phyloP scores from a whole-genome alignment of 2,797 vertebrate genomes.

The Zenarchopterus dispar region DNA sequence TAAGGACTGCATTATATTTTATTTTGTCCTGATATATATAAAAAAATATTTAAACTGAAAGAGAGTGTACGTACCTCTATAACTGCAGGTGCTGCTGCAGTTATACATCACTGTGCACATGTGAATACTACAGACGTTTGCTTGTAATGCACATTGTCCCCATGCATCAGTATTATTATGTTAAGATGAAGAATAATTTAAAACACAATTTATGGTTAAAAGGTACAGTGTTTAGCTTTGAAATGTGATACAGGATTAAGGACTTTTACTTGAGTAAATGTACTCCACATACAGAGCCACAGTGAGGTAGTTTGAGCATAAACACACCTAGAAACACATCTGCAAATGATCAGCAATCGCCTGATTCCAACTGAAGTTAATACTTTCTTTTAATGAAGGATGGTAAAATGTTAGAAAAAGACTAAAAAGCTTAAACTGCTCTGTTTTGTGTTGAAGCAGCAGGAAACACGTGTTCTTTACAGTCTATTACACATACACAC shows the following conservation, averaged over 20 bases:
- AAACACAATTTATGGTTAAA: conserved; percentile 1
- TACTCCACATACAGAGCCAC: conserved; percentile 14
- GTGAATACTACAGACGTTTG: neutral
- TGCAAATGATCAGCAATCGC: conserved; percentile 71
- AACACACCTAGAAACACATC: conserved; percentile 32
- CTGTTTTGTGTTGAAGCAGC: conserved; percentile 48
- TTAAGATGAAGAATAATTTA: neutral
- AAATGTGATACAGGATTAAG: neutral
- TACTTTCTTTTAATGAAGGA: conserved; percentile 57
- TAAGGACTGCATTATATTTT: too few species aligned
- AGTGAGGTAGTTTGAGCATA: conserved; percentile 10
- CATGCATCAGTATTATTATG: neutral
- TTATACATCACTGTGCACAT: too few species aligned
- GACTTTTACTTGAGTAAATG: conserved; percentile 12
- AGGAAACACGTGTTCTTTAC: conserved; percentile 60
- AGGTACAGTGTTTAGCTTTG: neutral
- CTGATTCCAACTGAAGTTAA: conserved; percentile 55
- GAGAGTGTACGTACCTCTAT: too few species aligned
- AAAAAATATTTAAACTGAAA: too few species aligned
- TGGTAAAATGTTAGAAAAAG: conserved; percentile 40
- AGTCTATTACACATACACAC: conserved; percentile 52
- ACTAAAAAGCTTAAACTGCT: conserved; percentile 38
- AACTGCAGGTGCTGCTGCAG: neutral
- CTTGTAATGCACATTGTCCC: too few species aligned
- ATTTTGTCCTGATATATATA: too few species aligned